Evolutionary conservation across 2,113 vertebrate species (phyloP), one percentile per base, ranked within the genome.

Genomic region (Macrotus californicus): DNA sequence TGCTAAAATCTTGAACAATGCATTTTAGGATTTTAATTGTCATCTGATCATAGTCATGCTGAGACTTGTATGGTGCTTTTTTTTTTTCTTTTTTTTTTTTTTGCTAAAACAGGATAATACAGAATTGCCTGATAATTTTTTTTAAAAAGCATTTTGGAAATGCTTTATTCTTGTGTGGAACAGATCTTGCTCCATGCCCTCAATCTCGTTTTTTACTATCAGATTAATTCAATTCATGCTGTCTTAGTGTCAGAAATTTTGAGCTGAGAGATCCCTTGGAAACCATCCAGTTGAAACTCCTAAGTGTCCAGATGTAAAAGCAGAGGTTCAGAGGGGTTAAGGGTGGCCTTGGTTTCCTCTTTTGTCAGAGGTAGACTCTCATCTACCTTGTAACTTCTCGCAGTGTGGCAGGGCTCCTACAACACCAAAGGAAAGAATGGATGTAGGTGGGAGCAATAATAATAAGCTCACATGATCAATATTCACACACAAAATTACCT

Each of bases 11-110:
- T 89, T 61, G 34, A 94, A 86, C 81, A 93, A 64, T 79, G 66
- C 24, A 73, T 83, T 87, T 83, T 81, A 83, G 54, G 19, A 85
- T 93, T 96, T 94, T 93, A 90, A 89, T 88, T 95, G 26, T 87
- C 54, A 87, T 64, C 88, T 93, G 66, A 87, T 67, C 36, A 59
- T 34, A 69, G 46, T 52, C 54, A 75, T 87, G 29, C n/a, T 93
- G 43, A 72, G 64, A 88, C n/a, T 95, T 90, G 81, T 1, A 73
- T 9, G 26, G 22, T 13, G 11, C 29, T 59, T 61, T 14, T 29
- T 46, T 26, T 43, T 39, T n/a, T 18, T 69, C 29, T 70, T 41
- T 19, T 21, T 29, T 14, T 73, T 31, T n/a, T 67, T 67, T 34
- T 19, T 10, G 19, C 66, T 66, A 56, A 91, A 88, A 77, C 48